Conservation (phyloP, 2,113 vertebrate species). For the Heterotilapia buettikoferi region DNA sequence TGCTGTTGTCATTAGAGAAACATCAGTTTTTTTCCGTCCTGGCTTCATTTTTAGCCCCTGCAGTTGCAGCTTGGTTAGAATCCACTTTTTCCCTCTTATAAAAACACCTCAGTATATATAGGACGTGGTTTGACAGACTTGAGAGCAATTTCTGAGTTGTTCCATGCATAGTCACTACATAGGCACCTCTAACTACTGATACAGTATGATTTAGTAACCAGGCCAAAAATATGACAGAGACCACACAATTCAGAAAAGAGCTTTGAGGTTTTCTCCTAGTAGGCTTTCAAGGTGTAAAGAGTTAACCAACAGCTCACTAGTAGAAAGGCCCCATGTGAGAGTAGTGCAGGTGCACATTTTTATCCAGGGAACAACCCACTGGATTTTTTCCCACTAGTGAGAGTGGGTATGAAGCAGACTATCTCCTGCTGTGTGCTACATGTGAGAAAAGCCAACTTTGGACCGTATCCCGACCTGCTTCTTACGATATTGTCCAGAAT, state of each 20-base stretch:
- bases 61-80: neutral
- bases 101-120: neutral
- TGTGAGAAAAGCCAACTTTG: neutral
- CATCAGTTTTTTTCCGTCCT: fast-evolving
- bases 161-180: neutral
- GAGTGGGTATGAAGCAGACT: neutral
- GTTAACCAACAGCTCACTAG: neutral
- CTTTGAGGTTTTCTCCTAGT: neutral
- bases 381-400: neutral
- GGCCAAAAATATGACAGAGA: neutral
- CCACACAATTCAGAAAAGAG: neutral
- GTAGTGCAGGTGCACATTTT: neutral
- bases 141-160: neutral
- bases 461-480: neutral
- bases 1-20: neutral
- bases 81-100: fast-evolving
- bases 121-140: fast-evolving
- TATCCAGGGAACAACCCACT: neutral
- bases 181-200: neutral
- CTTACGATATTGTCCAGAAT: neutral
- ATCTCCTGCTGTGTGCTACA: neutral
- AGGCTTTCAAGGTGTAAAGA: neutral
- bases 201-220: neutral
- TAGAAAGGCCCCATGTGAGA: neutral
- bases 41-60: neutral